Percentiles rank a stretch among this genome's conserved stretches.
phyloP scores from a whole-genome alignment of 2,888 invertebrate genomes.

The Tyria jacobaeae region DNA sequence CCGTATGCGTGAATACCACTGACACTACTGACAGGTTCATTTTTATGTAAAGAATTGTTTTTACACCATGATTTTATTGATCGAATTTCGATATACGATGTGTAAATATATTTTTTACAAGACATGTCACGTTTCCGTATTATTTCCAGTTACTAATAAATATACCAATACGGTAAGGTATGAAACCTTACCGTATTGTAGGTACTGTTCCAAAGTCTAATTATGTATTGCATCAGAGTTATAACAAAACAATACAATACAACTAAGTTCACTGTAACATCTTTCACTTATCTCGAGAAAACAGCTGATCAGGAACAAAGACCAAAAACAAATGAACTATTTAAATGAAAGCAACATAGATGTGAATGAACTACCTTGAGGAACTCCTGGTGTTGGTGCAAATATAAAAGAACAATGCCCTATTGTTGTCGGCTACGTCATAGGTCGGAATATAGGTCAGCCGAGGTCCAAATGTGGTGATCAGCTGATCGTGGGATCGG shows the following conservation, averaged over 20 bases:
- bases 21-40: constrained; percentile 56
- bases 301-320: constrained; percentile 82
- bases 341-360: constrained; percentile 66
- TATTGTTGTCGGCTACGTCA: constrained; percentile 84
- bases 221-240: constrained; percentile 44
- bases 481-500: constrained; percentile 81
- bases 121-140: no score
- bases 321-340: constrained; percentile 82
- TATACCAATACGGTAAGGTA: no score
- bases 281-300: constrained; percentile 77
- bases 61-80: constrained; percentile 1
- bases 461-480: constrained; percentile 77
- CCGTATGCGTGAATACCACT: constrained; percentile 46
- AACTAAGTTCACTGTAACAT: constrained; percentile 70
- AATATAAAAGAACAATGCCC: constrained; percentile 86
- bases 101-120: no score
- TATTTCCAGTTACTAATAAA: no score
- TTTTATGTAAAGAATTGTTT: constrained; percentile 30
- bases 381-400: constrained; percentile 81
- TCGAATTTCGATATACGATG: constrained; percentile 33
- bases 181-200: no score
- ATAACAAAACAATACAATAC: constrained; percentile 70
- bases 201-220: constrained; percentile 55
- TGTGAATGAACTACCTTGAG: constrained; percentile 85
- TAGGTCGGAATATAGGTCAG: constrained; percentile 83